phyloP scores from a whole-genome alignment of 1,140 invertebrate species.

The Rhagoletis zephyria region DNA sequence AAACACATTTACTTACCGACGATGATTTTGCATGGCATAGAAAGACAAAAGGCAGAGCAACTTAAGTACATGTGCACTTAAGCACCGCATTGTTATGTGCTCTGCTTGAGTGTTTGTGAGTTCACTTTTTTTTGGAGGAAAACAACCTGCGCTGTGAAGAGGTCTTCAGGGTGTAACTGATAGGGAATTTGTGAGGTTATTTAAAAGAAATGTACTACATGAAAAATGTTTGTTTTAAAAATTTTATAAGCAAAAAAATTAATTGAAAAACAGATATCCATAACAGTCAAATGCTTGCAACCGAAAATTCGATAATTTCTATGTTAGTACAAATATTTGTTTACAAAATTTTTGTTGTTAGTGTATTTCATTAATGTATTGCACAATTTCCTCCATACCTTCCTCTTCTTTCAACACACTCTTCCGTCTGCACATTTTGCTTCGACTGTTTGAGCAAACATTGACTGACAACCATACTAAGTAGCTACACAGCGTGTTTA shows the following conservation, averaged over 20 bases:
- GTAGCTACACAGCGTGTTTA: not conserved
- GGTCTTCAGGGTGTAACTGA: too few species aligned
- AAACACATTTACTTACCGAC: not conserved
- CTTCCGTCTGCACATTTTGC: not conserved
- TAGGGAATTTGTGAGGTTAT: too few species aligned
- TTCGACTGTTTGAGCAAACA: not conserved
- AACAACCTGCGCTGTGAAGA: not conserved
- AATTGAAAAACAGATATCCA: too few species aligned
- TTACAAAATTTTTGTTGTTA: not conserved
- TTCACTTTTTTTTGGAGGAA: not conserved
- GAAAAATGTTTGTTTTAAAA: too few species aligned
- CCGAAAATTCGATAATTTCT: too few species aligned
- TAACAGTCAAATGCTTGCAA: too few species aligned
- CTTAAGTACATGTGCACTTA: not conserved
- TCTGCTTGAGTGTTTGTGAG: too few species aligned
- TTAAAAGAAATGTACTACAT: too few species aligned
- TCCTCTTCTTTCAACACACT: not conserved
- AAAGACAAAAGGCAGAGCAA: not conserved
- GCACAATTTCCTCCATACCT: not conserved
- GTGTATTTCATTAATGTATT: not conserved
- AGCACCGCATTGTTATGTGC: not conserved
- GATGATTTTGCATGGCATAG: not conserved
- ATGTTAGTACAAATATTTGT: too few species aligned
- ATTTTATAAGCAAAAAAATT: too few species aligned
- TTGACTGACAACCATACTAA: not conserved